Base-by-base conservation (phyloP, 1,140 invertebrate genomes). In the Lordiphosa mommai region DNA sequence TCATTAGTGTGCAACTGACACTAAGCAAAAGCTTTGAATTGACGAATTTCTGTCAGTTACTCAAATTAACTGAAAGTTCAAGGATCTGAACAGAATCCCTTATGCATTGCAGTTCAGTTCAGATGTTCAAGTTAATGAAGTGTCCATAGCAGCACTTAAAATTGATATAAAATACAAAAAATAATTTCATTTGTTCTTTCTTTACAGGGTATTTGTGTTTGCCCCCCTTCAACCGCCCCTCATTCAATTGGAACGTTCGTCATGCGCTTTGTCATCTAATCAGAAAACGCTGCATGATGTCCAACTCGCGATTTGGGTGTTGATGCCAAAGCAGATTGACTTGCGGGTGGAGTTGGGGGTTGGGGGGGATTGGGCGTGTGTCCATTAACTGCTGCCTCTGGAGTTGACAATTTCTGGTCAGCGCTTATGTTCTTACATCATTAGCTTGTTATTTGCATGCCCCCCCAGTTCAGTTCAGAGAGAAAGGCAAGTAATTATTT, bases 401-500 rank as follows among this genome's bases (percentile, higher is more conserved):
- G 38, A 41, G 79, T 84, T 84, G 77, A 84, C 77, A 84, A 84
- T 85, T 84, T 43, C 20, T 84, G 79, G 77, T 82, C 72, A 84
- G 67, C 55, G 77, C 46, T 82, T 82, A 82, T 72, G 72, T 57
- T 82, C 53, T 82, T 84, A 84, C 76, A 84, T 82, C 76, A 84
- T 82, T 82, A 82, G 77, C 76, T 84, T 82, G 77, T 82, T 82
- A 82, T 82, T 74, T 82, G 77, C 77, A 84, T 82, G 66, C 76
- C 50, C 49, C 17, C 27, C 30, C 10, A 23, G 57, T 48, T 37
- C 27, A 41, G 47, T 16, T 52, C 37, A 48, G 29, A 16, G 4
- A n/a, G 6, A 30, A 20, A 16, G 4, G 10, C 6, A 30, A 29
- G 43, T 66, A 70, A 61, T 80, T 80, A 73, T 70, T 70, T 69